Evolutionary conservation across 2,113 vertebrate genomes (phyloP), one percentile per base, ranked within the genome.

Genomic region (Microtus pennsylvanicus): DNA sequence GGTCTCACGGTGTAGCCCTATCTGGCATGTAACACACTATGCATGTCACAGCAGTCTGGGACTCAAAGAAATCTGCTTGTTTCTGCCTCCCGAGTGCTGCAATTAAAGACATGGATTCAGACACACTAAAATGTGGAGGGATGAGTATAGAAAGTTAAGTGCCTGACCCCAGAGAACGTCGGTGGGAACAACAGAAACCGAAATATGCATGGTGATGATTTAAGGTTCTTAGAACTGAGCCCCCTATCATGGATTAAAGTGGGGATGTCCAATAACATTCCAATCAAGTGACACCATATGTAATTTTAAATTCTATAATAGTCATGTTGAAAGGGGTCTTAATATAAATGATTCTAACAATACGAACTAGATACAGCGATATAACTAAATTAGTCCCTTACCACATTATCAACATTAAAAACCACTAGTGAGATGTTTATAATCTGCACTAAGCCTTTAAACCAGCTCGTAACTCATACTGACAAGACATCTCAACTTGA

Each of bases 301-400:
- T 90, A 76, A 94, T 80, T 94, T 92, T 76, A 85, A 77, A 76
- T 92, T 83, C 95, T 95, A 47, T 82, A 81, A n/a, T 67, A 93
- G n/a, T 50, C 58, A 81, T 65, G 55, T 7, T 91, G 35, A 87
- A 83, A 42, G 2, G 22, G 61, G 7, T 42, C 38, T 70, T 69
- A 50, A 22, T 47, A 16, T 91, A 65, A 94, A 92, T 92, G 87
- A 72, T 86, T 72, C 70, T 74, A 87, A 77, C 61, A 89, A 69
- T 77, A 77, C 47, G 55, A 35, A 74, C 96, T 86, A 87, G 58
- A 26, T 85, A 87, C 94, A 90, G 16, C 13, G 91, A 87, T 72
- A 94, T 86, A 95, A 89, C 17, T 35, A 94, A 96, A 69, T 63
- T 65, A 52, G 61, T 94, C 38, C 86, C 77, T 95, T 58, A 74